Percentiles rank a stretch among this genome's conserved stretches.
Conservation (phyloP, 2,113 vertebrate species). For the Vulpes ferrilata region DNA sequence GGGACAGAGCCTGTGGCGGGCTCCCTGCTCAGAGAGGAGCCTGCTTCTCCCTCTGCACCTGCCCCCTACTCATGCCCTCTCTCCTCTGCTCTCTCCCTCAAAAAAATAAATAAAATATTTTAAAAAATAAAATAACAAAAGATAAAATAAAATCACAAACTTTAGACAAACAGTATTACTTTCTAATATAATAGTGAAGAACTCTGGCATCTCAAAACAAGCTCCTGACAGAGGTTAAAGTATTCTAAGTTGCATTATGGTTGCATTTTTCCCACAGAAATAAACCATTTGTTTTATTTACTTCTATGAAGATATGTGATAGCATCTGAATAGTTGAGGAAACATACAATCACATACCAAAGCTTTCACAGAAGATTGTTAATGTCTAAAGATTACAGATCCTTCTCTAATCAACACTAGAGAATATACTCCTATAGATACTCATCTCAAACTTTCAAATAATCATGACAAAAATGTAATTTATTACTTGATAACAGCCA, state of each 20-base stretch:
- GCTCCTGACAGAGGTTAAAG: background rate
- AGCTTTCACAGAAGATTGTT: background rate
- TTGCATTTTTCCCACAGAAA: background rate
- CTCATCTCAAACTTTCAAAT: background rate
- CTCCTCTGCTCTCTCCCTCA: background rate
- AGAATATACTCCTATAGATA: background rate
- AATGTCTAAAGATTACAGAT: background rate
- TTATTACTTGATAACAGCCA: background rate
- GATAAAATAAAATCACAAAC: background rate
- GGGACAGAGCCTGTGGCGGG: background rate
- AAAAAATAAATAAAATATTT: background rate
- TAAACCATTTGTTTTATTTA: constrained; percentile 1
- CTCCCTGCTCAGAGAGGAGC: background rate
- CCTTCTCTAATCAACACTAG: background rate
- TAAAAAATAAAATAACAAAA: background rate
- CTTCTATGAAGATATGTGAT: background rate
- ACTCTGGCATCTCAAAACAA: background rate
- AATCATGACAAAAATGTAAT: background rate
- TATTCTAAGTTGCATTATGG: background rate
- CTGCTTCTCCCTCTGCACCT: background rate
- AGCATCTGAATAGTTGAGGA: background rate
- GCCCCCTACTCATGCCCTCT: background rate
- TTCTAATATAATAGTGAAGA: background rate
- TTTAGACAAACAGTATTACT: background rate
- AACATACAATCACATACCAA: background rate